phyloP scores from a whole-genome alignment of 2,797 vertebrate genomes.

The Lutjanus argentimaculatus region DNA sequence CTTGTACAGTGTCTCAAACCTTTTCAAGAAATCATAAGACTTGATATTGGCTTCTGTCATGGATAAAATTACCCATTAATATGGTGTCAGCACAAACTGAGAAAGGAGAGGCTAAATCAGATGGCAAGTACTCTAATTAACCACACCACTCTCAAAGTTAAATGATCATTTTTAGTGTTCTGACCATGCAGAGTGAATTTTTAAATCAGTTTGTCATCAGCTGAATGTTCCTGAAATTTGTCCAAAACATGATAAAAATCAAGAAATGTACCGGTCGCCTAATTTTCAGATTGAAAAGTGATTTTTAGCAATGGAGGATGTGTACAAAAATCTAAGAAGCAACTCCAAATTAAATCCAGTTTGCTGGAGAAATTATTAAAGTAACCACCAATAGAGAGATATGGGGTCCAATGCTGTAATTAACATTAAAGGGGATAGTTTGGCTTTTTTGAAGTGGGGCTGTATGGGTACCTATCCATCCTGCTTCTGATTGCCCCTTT shows the following conservation, averaged over 20 bases:
- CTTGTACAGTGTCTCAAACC: not conserved
- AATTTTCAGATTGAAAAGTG: too few species aligned
- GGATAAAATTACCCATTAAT: not conserved
- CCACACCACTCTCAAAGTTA: too few species aligned
- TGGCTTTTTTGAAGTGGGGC: too few species aligned
- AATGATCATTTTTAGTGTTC: too few species aligned
- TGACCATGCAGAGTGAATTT: not conserved
- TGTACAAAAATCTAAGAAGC: not conserved
- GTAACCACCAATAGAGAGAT: not conserved
- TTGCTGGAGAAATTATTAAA: not conserved
- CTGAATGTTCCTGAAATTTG: not conserved
- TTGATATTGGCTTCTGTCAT: not conserved
- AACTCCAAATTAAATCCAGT: not conserved
- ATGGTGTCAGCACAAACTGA: not conserved
- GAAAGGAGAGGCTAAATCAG: too few species aligned
- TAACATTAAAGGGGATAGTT: not conserved
- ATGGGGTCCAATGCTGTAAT: not conserved
- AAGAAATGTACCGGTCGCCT: too few species aligned
- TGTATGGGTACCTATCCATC: too few species aligned
- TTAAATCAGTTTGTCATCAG: not conserved
- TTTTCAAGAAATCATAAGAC: not conserved
- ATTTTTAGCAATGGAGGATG: too few species aligned
- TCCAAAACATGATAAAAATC: too few species aligned
- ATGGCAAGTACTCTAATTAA: too few species aligned
- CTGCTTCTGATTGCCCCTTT: too few species aligned